A percentile compares a stretch with the other conserved stretches of the same genome.
Conservation (phyloP, 1,140 invertebrate species). For the Tetramorium parvispinum region DNA sequence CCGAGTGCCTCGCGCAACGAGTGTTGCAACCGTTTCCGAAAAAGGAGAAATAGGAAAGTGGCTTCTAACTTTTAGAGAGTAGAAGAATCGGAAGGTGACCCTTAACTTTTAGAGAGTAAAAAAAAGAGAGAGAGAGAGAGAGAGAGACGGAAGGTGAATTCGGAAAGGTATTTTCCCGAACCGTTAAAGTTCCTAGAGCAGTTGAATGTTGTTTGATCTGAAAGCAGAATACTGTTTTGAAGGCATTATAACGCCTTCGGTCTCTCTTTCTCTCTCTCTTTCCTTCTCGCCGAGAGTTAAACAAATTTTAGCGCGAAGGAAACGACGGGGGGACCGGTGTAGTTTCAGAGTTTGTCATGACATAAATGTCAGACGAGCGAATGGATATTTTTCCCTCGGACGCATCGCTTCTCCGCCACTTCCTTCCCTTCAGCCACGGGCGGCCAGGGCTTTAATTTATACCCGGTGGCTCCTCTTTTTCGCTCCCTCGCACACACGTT, state of each 20-base stretch:
- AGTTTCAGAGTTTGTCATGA: constrained; percentile 42
- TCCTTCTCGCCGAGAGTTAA: constrained; percentile 31
- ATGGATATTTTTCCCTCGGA: constrained; percentile 43
- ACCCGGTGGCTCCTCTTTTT: constrained; percentile 19
- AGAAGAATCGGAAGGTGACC: not conserved
- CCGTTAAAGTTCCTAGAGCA: not conserved
- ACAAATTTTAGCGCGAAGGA: constrained; percentile 41
- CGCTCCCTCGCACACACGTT: not conserved
- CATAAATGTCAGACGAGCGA: constrained; percentile 56
- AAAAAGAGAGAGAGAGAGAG: not conserved
- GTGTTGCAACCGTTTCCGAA: not conserved
- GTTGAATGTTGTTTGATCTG: constrained; percentile 23
- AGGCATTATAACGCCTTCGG: not conserved
- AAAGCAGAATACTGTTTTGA: constrained; percentile 28
- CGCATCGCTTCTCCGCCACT: not conserved
- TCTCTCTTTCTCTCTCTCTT: not conserved
- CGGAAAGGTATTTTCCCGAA: not conserved
- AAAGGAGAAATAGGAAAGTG: not conserved
- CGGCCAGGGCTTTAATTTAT: constrained; percentile 50
- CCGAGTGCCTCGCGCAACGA: not conserved
- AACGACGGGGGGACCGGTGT: not conserved
- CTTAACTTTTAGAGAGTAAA: not conserved
- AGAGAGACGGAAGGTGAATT: not conserved
- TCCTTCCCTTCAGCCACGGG: constrained; percentile 28
- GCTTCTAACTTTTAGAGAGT: constrained; percentile 6